Conservation (phyloP, 2,888 invertebrate genomes). For the Leptinotarsa peninsularis region DNA sequence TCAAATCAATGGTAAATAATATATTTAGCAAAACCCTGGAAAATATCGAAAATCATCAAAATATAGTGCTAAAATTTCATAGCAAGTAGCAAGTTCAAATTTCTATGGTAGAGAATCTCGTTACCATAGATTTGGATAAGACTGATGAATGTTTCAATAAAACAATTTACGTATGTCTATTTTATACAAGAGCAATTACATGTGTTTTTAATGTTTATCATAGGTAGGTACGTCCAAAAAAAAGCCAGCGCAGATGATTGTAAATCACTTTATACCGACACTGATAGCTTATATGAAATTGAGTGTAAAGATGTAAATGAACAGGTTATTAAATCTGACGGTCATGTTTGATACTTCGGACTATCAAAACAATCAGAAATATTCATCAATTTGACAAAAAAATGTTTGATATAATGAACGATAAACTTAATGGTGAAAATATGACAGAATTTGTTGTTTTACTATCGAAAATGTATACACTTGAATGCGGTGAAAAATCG, state of each 20-base stretch:
- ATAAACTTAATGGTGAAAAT: neutral
- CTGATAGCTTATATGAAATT: neutral
- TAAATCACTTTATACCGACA: no score
- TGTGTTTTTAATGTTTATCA: no score
- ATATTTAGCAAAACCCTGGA: conserved; percentile 12
- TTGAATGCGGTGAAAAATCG: neutral
- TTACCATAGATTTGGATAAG: conserved; percentile 25
- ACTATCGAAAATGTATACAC: neutral
- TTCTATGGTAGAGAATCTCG: conserved; percentile 25
- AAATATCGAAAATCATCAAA: neutral
- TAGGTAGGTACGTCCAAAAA: no score
- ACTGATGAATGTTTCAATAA: neutral
- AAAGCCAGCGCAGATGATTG: no score
- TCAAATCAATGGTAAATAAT: conserved; percentile 10
- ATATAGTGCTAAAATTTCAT: conserved; percentile 23
- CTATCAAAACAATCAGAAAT: neutral
- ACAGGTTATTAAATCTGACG: neutral
- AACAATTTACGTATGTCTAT: neutral
- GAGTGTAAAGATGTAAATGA: neutral
- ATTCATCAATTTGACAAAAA: neutral
- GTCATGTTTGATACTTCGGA: neutral
- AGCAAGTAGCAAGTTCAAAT: conserved; percentile 22
- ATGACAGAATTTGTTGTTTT: neutral
- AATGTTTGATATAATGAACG: neutral
- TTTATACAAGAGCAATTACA: no score